Evolutionary conservation across 2,797 vertebrate species (phyloP).

Genomic region (Galagoides demidoff): DNA sequence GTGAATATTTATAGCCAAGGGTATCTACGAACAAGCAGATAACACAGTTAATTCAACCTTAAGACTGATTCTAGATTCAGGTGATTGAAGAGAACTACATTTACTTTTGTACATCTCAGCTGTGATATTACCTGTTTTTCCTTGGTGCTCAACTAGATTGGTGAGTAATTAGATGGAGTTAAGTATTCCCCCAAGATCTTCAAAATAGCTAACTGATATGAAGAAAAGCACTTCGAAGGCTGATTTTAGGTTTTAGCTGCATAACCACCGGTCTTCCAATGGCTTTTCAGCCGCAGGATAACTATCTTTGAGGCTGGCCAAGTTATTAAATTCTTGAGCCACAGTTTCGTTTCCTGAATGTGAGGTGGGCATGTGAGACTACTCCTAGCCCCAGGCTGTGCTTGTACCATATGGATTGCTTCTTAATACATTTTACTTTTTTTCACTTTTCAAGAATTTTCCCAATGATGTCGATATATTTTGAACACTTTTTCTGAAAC

Average conservation of each 20-base stretch:
- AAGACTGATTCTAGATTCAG: background rate
- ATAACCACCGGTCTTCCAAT: background rate
- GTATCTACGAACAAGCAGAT: background rate
- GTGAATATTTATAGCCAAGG: background rate
- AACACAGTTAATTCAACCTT: background rate
- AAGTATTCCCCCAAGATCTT: background rate
- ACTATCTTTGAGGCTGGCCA: background rate
- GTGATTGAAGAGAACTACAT: background rate
- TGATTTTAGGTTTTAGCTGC: background rate
- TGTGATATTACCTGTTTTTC: background rate
- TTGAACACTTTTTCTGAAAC: background rate
- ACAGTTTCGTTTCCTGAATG: background rate
- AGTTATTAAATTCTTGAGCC: background rate
- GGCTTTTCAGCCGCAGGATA: background rate
- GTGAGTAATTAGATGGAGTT: background rate
- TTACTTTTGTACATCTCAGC: background rate
- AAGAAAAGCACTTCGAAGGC: background rate
- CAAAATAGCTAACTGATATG: background rate
- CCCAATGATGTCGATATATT: background rate
- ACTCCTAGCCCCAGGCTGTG: background rate
- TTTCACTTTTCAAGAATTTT: background rate
- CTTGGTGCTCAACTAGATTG: background rate
- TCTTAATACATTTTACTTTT: background rate
- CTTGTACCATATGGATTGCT: background rate
- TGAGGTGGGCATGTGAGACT: background rate